Evolutionary conservation across 2,113 vertebrate genomes (phyloP).

Genomic region (Anhinga anhinga): DNA sequence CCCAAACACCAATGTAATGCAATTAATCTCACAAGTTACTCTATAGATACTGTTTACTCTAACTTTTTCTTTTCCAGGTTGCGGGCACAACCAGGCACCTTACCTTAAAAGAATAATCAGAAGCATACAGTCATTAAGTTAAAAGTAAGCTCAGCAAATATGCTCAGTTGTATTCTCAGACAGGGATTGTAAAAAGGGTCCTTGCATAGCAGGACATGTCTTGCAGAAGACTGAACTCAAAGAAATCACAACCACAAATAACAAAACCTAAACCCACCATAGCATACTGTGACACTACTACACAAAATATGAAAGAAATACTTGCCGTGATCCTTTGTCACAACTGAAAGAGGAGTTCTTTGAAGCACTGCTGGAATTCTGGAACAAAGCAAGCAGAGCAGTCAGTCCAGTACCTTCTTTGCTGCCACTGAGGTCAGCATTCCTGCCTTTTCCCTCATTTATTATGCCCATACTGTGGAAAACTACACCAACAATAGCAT

Average conservation of each 20-base stretch:
- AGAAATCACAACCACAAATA: not conserved
- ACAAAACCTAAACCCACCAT: not conserved
- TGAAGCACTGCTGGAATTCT: conserved; percentile 46
- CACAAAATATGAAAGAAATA: not conserved
- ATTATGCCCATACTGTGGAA: not conserved
- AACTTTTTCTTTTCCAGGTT: not conserved
- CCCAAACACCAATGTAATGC: not conserved
- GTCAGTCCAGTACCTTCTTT: not conserved
- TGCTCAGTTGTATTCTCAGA: not conserved
- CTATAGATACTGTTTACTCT: not conserved
- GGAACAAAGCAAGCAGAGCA: not conserved
- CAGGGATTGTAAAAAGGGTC: not conserved
- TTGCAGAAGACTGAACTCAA: not conserved
- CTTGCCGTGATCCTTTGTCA: conserved; percentile 68
- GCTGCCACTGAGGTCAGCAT: not conserved
- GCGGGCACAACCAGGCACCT: not conserved
- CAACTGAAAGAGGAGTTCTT: conserved; percentile 31
- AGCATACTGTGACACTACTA: not conserved
- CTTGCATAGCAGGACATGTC: not conserved
- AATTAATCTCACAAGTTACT: not conserved
- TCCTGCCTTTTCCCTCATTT: not conserved
- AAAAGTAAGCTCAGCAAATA: not conserved
- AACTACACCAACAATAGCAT: not conserved
- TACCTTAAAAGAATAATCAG: not conserved
- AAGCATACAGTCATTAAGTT: not conserved